Evolutionary conservation across 2,113 vertebrate species (phyloP).

Genomic region (Ciconia maguari): DNA sequence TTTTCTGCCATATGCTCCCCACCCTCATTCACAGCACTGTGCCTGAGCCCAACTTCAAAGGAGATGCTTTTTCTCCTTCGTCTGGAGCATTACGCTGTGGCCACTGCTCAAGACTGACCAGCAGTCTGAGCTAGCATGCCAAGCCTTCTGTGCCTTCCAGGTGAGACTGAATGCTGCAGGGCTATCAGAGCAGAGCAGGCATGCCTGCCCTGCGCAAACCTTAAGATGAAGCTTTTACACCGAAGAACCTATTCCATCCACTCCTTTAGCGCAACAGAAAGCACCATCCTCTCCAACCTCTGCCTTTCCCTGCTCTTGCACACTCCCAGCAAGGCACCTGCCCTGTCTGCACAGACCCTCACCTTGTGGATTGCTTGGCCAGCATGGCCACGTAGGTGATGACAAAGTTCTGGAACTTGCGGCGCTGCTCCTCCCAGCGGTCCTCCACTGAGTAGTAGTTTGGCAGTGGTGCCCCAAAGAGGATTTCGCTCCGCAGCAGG

Average conservation of each 20-base stretch:
- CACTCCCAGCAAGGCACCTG: neutral
- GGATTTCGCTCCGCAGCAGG: conserved; percentile 91
- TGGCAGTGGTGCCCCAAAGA: conserved; percentile 91
- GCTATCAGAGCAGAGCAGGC: fast-evolving
- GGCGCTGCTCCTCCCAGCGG: conserved; percentile 88
- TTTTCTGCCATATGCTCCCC: neutral
- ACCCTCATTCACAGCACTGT: neutral
- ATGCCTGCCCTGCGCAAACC: neutral
- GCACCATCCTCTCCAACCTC: neutral
- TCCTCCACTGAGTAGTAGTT: conserved; percentile 92
- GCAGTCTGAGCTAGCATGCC: neutral
- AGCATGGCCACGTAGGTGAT: conserved; percentile 90
- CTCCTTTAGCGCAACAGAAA: neutral
- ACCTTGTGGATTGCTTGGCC: conserved; percentile 94
- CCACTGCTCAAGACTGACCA: neutral
- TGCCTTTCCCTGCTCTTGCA: neutral
- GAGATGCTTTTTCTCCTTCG: neutral
- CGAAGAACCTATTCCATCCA: neutral
- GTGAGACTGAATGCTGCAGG: neutral
- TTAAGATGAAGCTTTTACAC: neutral
- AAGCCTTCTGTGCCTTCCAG: neutral
- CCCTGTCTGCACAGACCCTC: neutral
- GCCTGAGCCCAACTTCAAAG: neutral
- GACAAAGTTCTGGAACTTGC: conserved; percentile 91
- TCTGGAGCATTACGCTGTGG: neutral